Conservation (phyloP, 2,113 vertebrate species). For the Salvelinus namaycush region DNA sequence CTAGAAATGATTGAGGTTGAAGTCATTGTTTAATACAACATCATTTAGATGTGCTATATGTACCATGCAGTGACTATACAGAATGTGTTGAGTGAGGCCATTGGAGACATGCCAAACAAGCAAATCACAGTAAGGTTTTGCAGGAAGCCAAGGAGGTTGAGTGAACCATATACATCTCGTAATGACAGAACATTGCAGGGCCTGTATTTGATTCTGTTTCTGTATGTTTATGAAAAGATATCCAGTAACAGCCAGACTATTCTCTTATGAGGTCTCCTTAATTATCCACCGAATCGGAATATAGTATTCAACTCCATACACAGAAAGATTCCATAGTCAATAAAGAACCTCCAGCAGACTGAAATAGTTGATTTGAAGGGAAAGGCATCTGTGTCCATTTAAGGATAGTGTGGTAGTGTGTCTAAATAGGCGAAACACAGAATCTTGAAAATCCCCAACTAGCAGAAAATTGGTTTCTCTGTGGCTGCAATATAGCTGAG, state of each 20-base stretch:
- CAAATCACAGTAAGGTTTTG: slow-evolving; percentile 17
- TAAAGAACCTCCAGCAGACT: slow-evolving; percentile 32
- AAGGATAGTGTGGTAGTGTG: slow-evolving; percentile 35
- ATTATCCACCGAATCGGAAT: slow-evolving; percentile 31
- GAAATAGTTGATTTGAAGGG: slow-evolving; percentile 38
- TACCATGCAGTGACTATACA: background rate
- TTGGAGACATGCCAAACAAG: background rate
- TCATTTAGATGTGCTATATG: slow-evolving; percentile 17
- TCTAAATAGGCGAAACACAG: slow-evolving; percentile 26
- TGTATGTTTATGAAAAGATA: slow-evolving; percentile 41
- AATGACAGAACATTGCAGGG: slow-evolving; percentile 40
- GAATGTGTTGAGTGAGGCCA: background rate
- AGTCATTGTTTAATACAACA: slow-evolving; percentile 15
- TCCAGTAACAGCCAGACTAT: slow-evolving; percentile 27
- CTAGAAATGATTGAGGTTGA: slow-evolving; percentile 7
- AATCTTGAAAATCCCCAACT: slow-evolving; percentile 51
- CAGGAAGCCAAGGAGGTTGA: slow-evolving; percentile 19
- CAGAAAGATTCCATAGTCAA: slow-evolving; percentile 25
- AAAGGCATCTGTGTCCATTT: slow-evolving; percentile 47
- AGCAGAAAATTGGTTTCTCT: slow-evolving; percentile 58
- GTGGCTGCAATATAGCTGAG: slow-evolving; percentile 57
- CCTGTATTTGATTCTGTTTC: slow-evolving; percentile 34
- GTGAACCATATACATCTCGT: slow-evolving; percentile 4
- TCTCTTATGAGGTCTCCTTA: slow-evolving; percentile 27
- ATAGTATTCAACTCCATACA: slow-evolving; percentile 34